These are phyloP conservation scores for Anarrhichthys ocellatus DNA, from an alignment of 2,113 vertebrate genomes.

Conservation along the genomic window DNA sequence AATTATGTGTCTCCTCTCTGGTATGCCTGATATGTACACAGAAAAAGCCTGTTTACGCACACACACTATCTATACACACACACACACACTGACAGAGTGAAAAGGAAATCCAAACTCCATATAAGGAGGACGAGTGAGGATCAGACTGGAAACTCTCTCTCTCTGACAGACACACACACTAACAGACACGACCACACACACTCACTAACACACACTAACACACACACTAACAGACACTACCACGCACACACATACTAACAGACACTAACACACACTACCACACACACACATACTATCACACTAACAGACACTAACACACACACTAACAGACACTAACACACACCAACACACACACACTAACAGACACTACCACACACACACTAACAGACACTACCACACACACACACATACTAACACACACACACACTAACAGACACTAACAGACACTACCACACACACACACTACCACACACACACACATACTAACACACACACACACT, in stretches of 20 bases:
- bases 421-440: no score
- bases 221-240: conserved; percentile 1
- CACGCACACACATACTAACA: neutral
- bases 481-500: no score
- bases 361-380: no score
- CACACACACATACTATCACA: no score
- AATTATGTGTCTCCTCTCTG: conserved; percentile 28
- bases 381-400: no score
- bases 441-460: no score
- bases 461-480: no score
- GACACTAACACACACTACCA: conserved; percentile 7
- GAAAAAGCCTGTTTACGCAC: conserved; percentile 25
- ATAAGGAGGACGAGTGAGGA: conserved; percentile 62
- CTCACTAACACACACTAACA: neutral
- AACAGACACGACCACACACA: neutral
- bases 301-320: neutral
- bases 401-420: no score
- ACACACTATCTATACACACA: neutral
- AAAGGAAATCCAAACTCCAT: conserved; percentile 61
- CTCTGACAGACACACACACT: neutral
- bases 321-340: neutral
- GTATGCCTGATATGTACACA: conserved; percentile 60
- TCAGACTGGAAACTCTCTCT: conserved; percentile 1
- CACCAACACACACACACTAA: neutral
- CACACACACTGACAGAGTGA: conserved; percentile 23